These are phyloP conservation scores for Morpho achilles DNA, from an alignment of 2,888 invertebrate genomes.

Conservation along the genomic window DNA sequence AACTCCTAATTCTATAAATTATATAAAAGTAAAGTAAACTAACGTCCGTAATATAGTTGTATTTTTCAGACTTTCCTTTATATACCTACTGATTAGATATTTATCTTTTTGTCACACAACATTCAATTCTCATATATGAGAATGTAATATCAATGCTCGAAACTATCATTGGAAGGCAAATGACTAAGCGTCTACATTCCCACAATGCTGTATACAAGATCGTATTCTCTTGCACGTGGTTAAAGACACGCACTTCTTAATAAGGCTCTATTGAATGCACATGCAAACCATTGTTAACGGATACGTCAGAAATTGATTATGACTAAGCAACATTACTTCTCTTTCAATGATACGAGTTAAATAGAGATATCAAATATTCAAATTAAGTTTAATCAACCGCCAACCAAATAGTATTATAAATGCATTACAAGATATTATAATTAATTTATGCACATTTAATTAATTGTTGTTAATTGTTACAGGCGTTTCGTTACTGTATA, in stretches of 20 bases:
- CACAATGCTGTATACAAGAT: no score
- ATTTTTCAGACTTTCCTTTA: no score
- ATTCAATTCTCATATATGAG: no score
- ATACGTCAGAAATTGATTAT: constrained; percentile 17
- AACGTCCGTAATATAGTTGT: no score
- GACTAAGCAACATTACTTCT: constrained; percentile 12
- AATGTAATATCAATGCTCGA: no score
- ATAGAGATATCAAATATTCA: constrained; percentile 33
- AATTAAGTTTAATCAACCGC: constrained; percentile 16
- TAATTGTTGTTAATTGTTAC: neutral
- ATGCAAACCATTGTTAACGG: constrained; percentile 26
- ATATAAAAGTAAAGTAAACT: no score
- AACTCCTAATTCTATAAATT: no score
- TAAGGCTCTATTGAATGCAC: constrained; percentile 44
- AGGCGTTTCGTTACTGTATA: no score
- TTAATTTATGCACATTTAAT: neutral
- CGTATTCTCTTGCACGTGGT: constrained; percentile 23
- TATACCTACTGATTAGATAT: no score
- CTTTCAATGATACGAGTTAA: constrained; percentile 11
- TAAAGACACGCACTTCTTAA: constrained; percentile 29
- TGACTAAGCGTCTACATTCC: no score
- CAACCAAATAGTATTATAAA: neutral
- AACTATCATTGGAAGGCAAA: no score
- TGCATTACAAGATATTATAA: neutral
- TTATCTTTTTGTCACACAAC: no score